Conservation (phyloP, 2,797 vertebrate species). For the Platalea minor region DNA sequence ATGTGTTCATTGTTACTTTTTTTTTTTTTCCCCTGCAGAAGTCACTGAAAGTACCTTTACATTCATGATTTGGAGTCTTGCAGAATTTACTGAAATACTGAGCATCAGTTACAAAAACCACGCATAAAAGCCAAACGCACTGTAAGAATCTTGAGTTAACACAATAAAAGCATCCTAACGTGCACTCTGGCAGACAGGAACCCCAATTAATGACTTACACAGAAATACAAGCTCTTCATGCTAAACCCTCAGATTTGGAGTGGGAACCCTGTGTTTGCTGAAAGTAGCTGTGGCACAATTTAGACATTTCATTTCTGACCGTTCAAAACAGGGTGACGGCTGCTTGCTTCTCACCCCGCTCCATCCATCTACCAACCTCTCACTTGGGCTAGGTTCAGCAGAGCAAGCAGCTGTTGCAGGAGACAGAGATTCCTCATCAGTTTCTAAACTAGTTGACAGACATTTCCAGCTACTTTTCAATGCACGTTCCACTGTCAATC, state of each 20-base stretch:
- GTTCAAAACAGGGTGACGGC: background rate
- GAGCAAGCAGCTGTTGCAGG: background rate
- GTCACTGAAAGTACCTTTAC: background rate
- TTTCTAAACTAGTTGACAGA: background rate
- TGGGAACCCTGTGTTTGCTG: background rate
- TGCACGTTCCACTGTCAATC: conserved; percentile 3
- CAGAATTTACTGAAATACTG: background rate
- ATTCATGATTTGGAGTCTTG: background rate
- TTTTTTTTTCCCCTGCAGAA: background rate
- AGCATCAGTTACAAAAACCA: background rate
- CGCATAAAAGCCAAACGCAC: background rate
- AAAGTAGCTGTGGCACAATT: background rate
- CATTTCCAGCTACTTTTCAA: conserved; percentile 27
- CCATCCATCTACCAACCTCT: background rate
- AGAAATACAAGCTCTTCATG: background rate
- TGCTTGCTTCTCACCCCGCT: background rate
- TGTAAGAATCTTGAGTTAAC: background rate
- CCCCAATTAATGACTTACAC: conserved; percentile 3
- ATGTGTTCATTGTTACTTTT: background rate
- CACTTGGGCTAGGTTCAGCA: background rate
- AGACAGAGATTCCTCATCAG: background rate
- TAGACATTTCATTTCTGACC: background rate
- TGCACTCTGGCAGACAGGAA: background rate
- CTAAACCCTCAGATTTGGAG: background rate
- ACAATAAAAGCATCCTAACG: background rate